A percentile compares a stretch with the other conserved stretches of the same genome.
phyloP scores from a whole-genome alignment of 2,113 vertebrate species.

The Takifugu bimaculatus region DNA sequence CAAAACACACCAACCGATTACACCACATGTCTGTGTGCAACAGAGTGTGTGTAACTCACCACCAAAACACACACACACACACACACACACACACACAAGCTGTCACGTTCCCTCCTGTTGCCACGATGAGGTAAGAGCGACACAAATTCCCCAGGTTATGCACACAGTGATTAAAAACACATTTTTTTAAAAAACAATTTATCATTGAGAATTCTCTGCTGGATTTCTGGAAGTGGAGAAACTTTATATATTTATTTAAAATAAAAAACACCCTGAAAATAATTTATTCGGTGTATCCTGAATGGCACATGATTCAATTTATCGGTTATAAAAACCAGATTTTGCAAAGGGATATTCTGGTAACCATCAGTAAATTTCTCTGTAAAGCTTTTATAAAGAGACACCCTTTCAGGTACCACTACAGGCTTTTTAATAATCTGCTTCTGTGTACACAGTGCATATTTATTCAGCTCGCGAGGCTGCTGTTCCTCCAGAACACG shows the following conservation, averaged over 20 bases:
- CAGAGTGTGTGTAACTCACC: slow-evolving; percentile 15
- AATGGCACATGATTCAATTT: slow-evolving; percentile 10
- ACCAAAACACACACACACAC: slow-evolving; percentile 29
- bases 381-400: not conserved
- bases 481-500: slow-evolving; percentile 5
- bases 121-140: slow-evolving; percentile 72
- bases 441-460: slow-evolving; percentile 39
- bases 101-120: slow-evolving; percentile 71
- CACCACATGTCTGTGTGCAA: slow-evolving; percentile 42
- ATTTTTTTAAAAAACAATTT: slow-evolving; percentile 30
- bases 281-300: slow-evolving; percentile 22
- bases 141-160: slow-evolving; percentile 48
- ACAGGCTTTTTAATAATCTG: slow-evolving; percentile 14
- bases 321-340: not conserved
- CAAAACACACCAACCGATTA: slow-evolving; percentile 56
- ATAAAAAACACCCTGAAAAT: not conserved
- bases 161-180: slow-evolving; percentile 4
- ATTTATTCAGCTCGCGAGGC: slow-evolving; percentile 15
- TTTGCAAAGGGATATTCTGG: slow-evolving; percentile 1
- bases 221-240: slow-evolving; percentile 2
- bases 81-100: slow-evolving; percentile 21
- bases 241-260: not conserved
- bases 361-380: slow-evolving; percentile 5
- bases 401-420: slow-evolving; percentile 23
- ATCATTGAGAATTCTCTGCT: slow-evolving; percentile 47